Evolutionary conservation across 2,888 invertebrate species (phyloP).

Genomic region (Drosophila borealis): DNA sequence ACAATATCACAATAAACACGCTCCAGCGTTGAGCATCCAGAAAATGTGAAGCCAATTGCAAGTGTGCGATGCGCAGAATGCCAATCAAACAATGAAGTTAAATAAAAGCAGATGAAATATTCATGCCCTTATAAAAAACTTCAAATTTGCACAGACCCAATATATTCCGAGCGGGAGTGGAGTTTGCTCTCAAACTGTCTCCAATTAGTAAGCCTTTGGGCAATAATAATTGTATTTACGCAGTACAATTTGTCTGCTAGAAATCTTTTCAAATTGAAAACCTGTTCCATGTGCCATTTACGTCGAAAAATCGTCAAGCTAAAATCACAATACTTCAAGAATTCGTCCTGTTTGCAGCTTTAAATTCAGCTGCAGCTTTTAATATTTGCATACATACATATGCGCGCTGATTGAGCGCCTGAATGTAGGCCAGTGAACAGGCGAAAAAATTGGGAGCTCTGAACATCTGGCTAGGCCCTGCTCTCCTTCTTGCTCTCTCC

Average conservation of each 20-base stretch:
- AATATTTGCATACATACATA: slow-evolving; percentile 1
- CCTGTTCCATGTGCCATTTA: too few species aligned
- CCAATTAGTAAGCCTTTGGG: neutral
- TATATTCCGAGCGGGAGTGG: neutral
- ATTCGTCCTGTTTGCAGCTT: neutral
- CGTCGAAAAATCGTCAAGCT: too few species aligned
- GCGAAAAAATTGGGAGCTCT: slow-evolving; percentile 28
- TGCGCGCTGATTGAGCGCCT: slow-evolving; percentile 33
- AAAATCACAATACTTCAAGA: neutral
- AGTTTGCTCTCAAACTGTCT: neutral
- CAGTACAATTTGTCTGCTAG: too few species aligned
- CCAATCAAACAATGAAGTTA: slow-evolving; percentile 32
- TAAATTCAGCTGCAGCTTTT: slow-evolving; percentile 21
- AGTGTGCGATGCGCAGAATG: slow-evolving; percentile 15
- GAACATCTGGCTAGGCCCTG: neutral
- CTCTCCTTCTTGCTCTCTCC: too few species aligned
- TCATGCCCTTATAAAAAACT: slow-evolving; percentile 18
- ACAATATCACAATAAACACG: slow-evolving; percentile 52
- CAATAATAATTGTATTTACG: neutral
- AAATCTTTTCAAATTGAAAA: too few species aligned
- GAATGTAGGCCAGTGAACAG: slow-evolving; percentile 56
- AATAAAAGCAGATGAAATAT: slow-evolving; percentile 9
- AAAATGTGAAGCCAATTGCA: slow-evolving; percentile 8
- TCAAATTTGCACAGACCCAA: slow-evolving; percentile 5
- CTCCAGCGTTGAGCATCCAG: slow-evolving; percentile 17